Percentiles rank a stretch among this genome's conserved stretches.
Evolutionary conservation across 2,797 vertebrate genomes (phyloP).

Genomic region (Cheirogaleus major): DNA sequence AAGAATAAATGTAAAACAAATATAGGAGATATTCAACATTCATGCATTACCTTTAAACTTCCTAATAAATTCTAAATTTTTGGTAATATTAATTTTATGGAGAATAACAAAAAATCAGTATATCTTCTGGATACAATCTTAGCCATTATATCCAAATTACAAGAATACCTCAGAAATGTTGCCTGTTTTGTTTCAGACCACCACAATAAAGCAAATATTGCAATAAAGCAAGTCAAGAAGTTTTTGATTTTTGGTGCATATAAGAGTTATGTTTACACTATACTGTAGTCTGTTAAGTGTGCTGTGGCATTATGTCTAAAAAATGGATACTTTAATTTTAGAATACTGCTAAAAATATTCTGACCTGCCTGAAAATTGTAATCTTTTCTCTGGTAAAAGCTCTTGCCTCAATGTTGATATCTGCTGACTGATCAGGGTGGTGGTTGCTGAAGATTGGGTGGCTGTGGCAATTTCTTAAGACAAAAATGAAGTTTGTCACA

Average conservation of each 20-base stretch:
- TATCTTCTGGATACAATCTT: background rate
- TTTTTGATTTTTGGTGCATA: background rate
- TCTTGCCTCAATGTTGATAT: too few relatives aligned
- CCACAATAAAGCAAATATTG: background rate
- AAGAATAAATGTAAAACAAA: background rate
- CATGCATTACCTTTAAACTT: background rate
- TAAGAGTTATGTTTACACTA: background rate
- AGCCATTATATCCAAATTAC: background rate
- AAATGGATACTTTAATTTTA: background rate
- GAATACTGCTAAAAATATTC: background rate
- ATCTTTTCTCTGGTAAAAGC: background rate
- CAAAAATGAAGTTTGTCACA: background rate
- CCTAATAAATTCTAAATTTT: background rate
- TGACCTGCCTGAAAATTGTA: background rate
- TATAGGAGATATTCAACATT: background rate
- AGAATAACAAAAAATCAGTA: background rate
- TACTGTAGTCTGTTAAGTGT: background rate
- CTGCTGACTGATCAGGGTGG: background rate
- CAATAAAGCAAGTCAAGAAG: background rate
- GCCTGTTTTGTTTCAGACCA: background rate
- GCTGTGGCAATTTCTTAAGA: background rate
- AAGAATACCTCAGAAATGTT: background rate
- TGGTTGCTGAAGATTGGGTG: background rate
- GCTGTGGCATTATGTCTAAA: background rate
- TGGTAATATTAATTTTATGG: background rate